Evolutionary conservation across 2,888 invertebrate genomes (phyloP), one percentile per base, ranked within the genome.

Genomic region (Labia minor): DNA sequence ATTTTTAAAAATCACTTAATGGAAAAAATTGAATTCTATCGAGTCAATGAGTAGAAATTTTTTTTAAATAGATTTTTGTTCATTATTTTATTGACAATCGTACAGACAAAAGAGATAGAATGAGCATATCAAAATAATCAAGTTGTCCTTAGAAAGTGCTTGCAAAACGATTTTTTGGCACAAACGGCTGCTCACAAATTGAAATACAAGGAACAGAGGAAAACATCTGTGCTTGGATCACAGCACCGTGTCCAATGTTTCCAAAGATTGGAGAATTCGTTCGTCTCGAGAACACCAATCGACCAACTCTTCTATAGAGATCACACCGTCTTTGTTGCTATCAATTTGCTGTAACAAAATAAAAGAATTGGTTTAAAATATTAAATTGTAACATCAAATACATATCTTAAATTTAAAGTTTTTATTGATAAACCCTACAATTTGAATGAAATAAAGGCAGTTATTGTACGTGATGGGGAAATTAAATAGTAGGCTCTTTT

Each of bases 251-350:
- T 89, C 88, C 70, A 89, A 80, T 14, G 87, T 85, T 76, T 87
- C 85, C 69, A 89, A 79, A 20, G 88, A 87, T 76, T 81, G 81
- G 68, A 88, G 81, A 68, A 87, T 83, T 68, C 83, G 82, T 72
- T 87, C 88, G 77, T 89, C 87, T 70, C 88, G 82, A 64, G 85
- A 83, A 77, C 89, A 88, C 89, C 89, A 90, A 71, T 86, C 83
- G 63, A 88, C 85, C 74, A 91, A 80, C 79, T 91, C 91, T 74
- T 90, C 90, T 67, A 87, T 87, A 4, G 90, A 87, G 72, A 91
- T 88, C 68, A 86, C 87, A 19, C 90, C 90, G 75, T 91, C 90
- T 69, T 87, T 85, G 78, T 90, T 88, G 11, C 85, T 82, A 77
- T 91, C 90, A 77, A 92, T 90, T 75, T 87, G 79, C 90, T 91